Evolutionary conservation across 2,888 invertebrate genomes (phyloP).

Genomic region (Noctua fimbriata): DNA sequence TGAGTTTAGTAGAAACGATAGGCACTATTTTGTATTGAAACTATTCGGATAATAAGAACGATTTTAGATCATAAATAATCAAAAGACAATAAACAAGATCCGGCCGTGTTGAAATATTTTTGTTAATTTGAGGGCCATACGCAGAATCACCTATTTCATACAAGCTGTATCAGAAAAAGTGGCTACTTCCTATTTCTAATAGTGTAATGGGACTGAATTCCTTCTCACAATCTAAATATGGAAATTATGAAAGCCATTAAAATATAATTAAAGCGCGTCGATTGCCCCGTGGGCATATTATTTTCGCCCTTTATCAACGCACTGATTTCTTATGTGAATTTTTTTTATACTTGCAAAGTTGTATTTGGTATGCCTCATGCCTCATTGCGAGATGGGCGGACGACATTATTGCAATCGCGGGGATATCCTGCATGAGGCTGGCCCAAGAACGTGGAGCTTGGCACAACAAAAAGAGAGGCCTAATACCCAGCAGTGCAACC

Average conservation of each 20-base stretch:
- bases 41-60: not conserved
- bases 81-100: not conserved
- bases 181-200: not conserved
- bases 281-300: not conserved
- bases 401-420: no score
- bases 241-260: no score
- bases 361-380: not conserved
- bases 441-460: no score
- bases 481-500: not conserved
- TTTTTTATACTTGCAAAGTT: not conserved
- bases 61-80: not conserved
- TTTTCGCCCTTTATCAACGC: not conserved
- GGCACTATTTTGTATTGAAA: not conserved
- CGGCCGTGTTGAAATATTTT: not conserved
- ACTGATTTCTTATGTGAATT: not conserved
- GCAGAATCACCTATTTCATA: not conserved
- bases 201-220: not conserved
- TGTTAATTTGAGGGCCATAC: not conserved
- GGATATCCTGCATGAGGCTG: no score
- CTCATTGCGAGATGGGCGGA: not conserved
- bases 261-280: no score
- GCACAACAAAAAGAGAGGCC: no score
- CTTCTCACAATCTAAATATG: not conserved
- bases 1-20: not conserved
- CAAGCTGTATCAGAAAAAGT: not conserved